These are phyloP conservation scores for Otus sunia DNA, from an alignment of 2,113 vertebrate species.

Conservation along the genomic window DNA sequence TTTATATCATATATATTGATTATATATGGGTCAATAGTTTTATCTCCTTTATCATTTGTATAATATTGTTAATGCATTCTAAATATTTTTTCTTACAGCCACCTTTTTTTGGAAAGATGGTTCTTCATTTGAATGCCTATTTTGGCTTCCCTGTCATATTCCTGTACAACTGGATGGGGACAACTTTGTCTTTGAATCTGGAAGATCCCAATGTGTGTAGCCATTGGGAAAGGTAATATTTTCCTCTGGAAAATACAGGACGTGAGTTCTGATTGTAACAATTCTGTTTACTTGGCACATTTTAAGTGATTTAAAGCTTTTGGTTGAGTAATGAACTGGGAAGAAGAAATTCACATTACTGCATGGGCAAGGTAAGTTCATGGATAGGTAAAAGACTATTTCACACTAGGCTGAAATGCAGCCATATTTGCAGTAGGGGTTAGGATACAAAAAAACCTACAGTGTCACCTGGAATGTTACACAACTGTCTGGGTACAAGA, in stretches of 20 bases:
- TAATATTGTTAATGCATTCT: not conserved
- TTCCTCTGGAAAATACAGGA: not conserved
- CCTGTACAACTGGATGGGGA: constrained; percentile 73
- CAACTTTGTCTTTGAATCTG: constrained; percentile 83
- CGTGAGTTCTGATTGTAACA: not conserved
- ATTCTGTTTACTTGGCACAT: not conserved
- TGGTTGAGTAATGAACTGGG: not conserved
- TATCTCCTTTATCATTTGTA: not conserved
- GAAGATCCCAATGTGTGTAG: constrained; percentile 99
- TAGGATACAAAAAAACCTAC: not conserved
- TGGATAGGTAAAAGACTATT: not conserved
- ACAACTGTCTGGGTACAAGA: constrained; percentile 12
- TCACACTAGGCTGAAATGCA: not conserved
- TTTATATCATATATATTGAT: not conserved
- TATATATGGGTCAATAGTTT: not conserved
- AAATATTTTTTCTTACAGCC: constrained; percentile 52
- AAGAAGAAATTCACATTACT: not conserved
- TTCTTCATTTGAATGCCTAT: constrained; percentile 51
- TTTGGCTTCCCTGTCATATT: constrained; percentile 71
- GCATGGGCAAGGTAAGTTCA: not conserved
- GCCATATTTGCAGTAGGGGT: not conserved
- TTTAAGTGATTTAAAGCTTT: not conserved
- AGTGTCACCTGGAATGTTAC: not conserved
- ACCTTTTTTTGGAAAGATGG: constrained; percentile 78
- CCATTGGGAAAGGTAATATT: constrained; percentile 95